Evolutionary conservation across 2,113 vertebrate genomes (phyloP).

Genomic region (Brevimyrus niger): DNA sequence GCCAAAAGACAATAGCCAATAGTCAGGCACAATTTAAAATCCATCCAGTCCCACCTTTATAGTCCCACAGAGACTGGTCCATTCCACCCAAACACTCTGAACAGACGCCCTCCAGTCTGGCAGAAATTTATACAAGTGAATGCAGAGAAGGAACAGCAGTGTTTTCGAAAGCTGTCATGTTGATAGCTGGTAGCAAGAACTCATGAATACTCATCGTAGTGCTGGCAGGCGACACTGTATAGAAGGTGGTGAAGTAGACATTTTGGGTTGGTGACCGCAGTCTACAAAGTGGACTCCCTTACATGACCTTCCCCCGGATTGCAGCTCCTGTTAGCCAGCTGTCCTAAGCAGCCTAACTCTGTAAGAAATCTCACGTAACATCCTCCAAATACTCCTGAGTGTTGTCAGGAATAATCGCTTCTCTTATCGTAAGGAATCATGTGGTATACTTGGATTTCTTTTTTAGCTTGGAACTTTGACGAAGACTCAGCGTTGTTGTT

Average conservation of each 20-base stretch:
- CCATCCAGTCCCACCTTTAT: not conserved
- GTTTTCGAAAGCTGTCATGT: not conserved
- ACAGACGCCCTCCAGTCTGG: not conserved
- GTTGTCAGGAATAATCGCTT: not conserved
- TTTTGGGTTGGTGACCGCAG: not conserved
- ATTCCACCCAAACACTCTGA: not conserved
- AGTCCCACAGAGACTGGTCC: not conserved
- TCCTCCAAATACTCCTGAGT: not conserved
- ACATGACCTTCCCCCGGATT: not conserved
- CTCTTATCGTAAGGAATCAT: not conserved
- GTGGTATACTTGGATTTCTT: not conserved
- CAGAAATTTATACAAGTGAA: not conserved
- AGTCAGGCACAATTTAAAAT: not conserved
- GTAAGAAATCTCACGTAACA: not conserved
- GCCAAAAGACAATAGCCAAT: not conserved
- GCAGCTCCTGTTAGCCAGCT: not conserved
- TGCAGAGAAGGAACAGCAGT: not conserved
- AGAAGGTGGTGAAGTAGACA: not conserved
- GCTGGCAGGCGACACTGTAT: not conserved
- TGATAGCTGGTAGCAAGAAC: not conserved
- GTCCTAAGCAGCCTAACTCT: not conserved
- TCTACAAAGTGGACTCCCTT: not conserved
- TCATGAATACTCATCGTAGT: not conserved
- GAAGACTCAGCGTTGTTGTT: not conserved
- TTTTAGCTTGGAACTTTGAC: not conserved